Percentiles rank a stretch among this genome's conserved stretches.
Evolutionary conservation across 2,113 vertebrate species (phyloP).

Genomic region (Lophotis ruficrista): DNA sequence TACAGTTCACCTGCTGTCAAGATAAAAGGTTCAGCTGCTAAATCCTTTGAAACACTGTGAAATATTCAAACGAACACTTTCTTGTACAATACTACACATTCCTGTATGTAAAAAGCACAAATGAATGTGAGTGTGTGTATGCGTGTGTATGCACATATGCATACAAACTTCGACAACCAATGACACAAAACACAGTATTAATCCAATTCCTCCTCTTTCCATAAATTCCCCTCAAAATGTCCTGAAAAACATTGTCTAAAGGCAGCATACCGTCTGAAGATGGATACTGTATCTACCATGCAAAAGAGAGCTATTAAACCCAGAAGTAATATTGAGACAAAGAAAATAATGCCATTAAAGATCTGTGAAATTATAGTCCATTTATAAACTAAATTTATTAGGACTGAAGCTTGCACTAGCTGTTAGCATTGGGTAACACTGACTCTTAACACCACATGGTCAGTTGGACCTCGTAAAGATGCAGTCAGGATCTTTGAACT

Average conservation of each 20-base stretch:
- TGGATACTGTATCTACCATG: background rate
- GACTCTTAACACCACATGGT: background rate
- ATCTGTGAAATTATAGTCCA: background rate
- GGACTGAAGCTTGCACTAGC: background rate
- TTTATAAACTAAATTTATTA: background rate
- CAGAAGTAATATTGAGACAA: background rate
- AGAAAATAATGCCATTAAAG: background rate
- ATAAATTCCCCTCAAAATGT: background rate
- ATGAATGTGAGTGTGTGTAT: background rate
- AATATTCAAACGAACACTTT: background rate
- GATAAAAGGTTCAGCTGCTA: background rate
- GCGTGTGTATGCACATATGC: background rate
- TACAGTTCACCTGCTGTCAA: constrained; percentile 30
- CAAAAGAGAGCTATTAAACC: background rate
- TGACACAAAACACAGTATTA: background rate
- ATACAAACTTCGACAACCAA: background rate
- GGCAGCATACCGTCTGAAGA: background rate
- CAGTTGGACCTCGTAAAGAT: background rate
- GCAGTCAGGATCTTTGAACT: background rate
- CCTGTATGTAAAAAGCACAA: background rate
- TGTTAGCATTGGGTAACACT: background rate
- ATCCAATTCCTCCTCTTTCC: background rate
- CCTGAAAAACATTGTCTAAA: background rate
- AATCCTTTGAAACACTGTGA: background rate
- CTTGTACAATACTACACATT: background rate